Evolutionary conservation across 2,113 vertebrate genomes (phyloP), one percentile per base, ranked within the genome.

Genomic region (Pholis gunnellus): DNA sequence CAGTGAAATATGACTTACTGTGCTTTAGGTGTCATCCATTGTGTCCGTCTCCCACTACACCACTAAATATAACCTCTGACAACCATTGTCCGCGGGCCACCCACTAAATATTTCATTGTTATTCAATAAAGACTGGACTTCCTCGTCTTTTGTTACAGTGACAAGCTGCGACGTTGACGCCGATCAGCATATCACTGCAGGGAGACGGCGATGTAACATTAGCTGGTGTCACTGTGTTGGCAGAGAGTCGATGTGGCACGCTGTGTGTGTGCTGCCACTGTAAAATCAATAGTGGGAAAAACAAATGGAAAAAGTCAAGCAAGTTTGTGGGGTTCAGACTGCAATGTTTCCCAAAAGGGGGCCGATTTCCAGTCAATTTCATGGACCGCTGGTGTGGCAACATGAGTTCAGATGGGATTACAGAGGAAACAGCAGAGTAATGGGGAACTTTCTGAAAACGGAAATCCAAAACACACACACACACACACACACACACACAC

Each of bases 21-120:
- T 65, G 48, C 82, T 82, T 79, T 57, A 84, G 50, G 66, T 86
- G 82, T 83, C 84, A 88, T 78, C 74, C 72, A 78, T 84, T 89
- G 72, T 52, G 46, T 69, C 78, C 66, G 46, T 82, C 73, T 76
- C 81, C 83, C 84, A 85, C 91, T 36, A 82, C 83, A 77, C 75
- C 69, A 91, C 93, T 93, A 93, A 93, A 95, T 93, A 93, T 91
- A 93, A 92, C 90, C 79, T 76, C 66, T 63, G 66, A 74, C 86
- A 88, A 81, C 79, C 81, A 83, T 83, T 80, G 72, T 86, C 75
- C 27, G 14, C 82, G 17, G 52, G 61, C 78, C 70, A 61, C 79
- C 80, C 76, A 83, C 84, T 90, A 87, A 87, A 92, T 87, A 83
- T 92, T 92, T 82, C 50, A 92, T 83, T 84, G 52, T 91, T 63